Base-by-base conservation (phyloP, 2,888 invertebrate species). In the Tridacna crocea region DNA sequence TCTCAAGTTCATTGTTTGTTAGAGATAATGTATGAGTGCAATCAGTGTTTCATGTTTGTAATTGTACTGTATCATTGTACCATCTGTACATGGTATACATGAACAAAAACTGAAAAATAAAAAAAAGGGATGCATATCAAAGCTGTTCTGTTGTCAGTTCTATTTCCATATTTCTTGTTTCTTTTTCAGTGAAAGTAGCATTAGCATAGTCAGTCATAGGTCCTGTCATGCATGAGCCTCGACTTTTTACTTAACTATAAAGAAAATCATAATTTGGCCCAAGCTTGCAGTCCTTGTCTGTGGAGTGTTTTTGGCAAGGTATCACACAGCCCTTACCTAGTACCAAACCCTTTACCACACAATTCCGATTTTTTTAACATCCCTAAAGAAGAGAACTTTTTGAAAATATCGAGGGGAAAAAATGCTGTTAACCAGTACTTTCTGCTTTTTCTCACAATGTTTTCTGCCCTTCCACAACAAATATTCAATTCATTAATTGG, bases 31-130 rank as follows among this genome's bases (percentile, higher is more conserved):
- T 36, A 51, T 70, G 70, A 70, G 70, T 70, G 70, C 70, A 70
- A 70, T 70, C 70, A 70, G 72, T 80, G 80, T 80, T 75, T 79
- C 65, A 61, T 61, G 63, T 63, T 48, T 76, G 75, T 79, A 70
- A 70, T 70, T 72, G 79, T 79, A 60, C 61, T 63, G 75, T 80
- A 75, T 76, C 60, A 72, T 24, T 61, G 72, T 80, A 76, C 80
- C 80, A 72, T 75, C 26, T 73, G 73, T 66, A 22, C 46, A 78
- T 72, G 80, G 80, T 80, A 51, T 26, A 51, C 70, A 72, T 77
- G 75, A 72, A 63, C 61, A 76, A 60, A 75, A 61, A 68, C 70
- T 70, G 75, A 68, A 70, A 75, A 80, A 80, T 76, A 75, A 72
- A 72, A 80, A n/a, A 79, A 79, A 36, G 36, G 36, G 36, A 36